These are phyloP conservation scores for Sympetrum striolatum DNA, from an alignment of 2,888 invertebrate genomes.

Conservation along the genomic window DNA sequence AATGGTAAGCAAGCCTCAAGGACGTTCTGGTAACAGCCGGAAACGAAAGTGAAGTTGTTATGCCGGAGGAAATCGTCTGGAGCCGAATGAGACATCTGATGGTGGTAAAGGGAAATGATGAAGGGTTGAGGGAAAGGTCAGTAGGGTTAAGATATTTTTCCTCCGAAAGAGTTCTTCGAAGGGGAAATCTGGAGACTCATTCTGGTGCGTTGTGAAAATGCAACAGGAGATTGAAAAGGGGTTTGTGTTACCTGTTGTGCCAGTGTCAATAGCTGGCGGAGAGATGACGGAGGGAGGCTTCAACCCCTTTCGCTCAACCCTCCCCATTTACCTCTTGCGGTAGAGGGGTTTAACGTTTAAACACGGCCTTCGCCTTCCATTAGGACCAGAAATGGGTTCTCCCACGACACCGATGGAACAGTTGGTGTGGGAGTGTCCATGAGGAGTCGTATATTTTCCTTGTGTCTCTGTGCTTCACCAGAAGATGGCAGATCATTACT, in stretches of 20 bases:
- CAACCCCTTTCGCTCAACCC: background rate
- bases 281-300: background rate
- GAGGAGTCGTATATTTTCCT: background rate
- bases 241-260: background rate
- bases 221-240: background rate
- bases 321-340: background rate
- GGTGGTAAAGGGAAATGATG: background rate
- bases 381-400: background rate
- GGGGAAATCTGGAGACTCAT: background rate
- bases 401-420: background rate
- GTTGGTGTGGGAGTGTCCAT: background rate
- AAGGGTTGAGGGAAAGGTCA: background rate
- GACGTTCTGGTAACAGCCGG: background rate
- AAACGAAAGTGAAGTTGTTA: background rate
- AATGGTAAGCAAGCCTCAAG: background rate
- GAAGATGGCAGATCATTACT: too few relatives aligned
- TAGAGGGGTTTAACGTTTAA: background rate
- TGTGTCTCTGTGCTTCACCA: too few relatives aligned
- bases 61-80: background rate
- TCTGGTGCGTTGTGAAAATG: background rate
- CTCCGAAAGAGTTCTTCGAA: background rate
- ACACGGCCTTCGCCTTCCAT: background rate
- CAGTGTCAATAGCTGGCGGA: background rate
- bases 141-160: background rate
- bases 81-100: background rate